Evolutionary conservation across 2,797 vertebrate species (phyloP), one percentile per base, ranked within the genome.

Genomic region (Chrysocyon brachyurus): DNA sequence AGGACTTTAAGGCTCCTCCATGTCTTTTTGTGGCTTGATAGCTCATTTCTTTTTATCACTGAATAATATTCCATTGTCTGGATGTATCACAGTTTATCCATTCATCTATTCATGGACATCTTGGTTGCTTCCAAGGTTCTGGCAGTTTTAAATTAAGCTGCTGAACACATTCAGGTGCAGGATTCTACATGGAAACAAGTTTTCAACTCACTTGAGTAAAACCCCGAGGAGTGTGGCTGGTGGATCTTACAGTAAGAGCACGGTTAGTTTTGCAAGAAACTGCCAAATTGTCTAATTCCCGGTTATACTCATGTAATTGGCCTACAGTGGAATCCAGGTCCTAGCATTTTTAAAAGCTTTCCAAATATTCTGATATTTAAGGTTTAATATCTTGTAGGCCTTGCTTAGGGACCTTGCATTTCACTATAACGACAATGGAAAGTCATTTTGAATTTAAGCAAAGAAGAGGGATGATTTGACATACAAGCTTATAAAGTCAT

Each of bases 201-300:
- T 87, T 90, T 78, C 56, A 63, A 56, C 33, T 90, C 56, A 72
- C 87, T 36, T 95, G 85, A 52, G 83, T 81, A 86, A 95, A 96
- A 75, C 66, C 94, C 10, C 79, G 87, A 92, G 26, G 19, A 68
- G 19, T 73, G 17, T 0, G 24, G 81, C 1, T 72, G 31, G 24
- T 31, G 19, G 49, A 28, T 95, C 52, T 5, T 68, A 89, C 2
- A 21, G 24, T 40, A 85, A 93, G 19, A 77, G 8, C 40, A 52
- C 68, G 63, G 12, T 85, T 64, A n/a, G 15, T 78, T 95, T 82
- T 68, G 12, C 21, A 90, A 86, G 28, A 72, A 72, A 75, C 64
- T 81, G 24, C 12, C 66, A 77, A 94, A 72, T 19, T 33, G 21
- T 46, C 36, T 57, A 87, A 64, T 12, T 26, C 52, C 61, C 59